Evolutionary conservation across 2,113 vertebrate genomes (phyloP), one percentile per base, ranked within the genome.

Genomic region (Melospiza georgiana): DNA sequence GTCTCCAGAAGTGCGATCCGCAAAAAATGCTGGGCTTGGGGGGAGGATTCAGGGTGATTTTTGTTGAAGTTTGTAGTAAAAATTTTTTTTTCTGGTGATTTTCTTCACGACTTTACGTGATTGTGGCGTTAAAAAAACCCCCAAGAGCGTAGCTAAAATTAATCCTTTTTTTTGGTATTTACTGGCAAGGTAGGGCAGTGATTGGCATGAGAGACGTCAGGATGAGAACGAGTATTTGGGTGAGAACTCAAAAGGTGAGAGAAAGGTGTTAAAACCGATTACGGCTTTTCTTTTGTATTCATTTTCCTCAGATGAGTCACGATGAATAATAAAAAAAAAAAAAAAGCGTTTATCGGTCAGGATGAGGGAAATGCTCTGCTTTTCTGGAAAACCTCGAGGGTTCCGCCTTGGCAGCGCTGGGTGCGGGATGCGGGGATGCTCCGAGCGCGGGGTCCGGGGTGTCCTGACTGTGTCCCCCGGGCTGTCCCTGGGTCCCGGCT

Each of bases 81-180:
- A 62, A 23, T 11, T 1, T 22, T 54, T 54, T 43, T 54, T 43
- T 67, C 8, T 71, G 20, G 6, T 55, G 27, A 3, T 59, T 5
- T 63, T 81, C 8, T 54, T 74, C 9, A 7, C 4, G 20, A 13
- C 4, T 49, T 37, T 37, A 2, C 3, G 20, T 23, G 22, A 28
- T 2, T 61, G 35, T 4, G 48, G 15, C 31, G 51, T 55, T 77
- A 43, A 68, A 78, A 7, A 37, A 82, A 43, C 2, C 17, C 43
- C 43, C 18, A 0, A 0, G 13, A 65, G 10, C 0, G 1, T 24
- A 41, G 57, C 28, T 49, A 33, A 87, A 78, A 59, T 55, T 1
- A 22, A 2, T 35, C 6, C 0, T 1, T 33, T 33, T 6, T 28
- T 28, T 31, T 3, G 0, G 2, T 10, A 2, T 51, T 58, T 77